Conservation (phyloP, 1,140 invertebrate genomes). For the Sinonovacula constricta region DNA sequence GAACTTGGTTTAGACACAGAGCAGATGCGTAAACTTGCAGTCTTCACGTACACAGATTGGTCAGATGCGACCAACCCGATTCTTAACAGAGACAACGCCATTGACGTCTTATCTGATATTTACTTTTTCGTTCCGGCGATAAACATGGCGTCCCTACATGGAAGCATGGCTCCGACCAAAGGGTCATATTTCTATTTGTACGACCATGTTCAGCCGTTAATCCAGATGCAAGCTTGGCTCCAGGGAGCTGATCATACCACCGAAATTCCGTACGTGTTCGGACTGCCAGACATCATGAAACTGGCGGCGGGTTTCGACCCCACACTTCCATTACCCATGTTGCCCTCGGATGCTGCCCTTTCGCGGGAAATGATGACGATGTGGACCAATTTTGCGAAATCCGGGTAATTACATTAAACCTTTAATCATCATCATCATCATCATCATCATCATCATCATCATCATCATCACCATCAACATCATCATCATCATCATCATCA, state of each 20-base stretch:
- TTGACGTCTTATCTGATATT: constrained; percentile 10
- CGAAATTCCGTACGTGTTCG: constrained; percentile 27
- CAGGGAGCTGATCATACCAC: constrained; percentile 21
- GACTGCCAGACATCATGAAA: constrained; percentile 21
- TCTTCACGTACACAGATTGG: constrained; percentile 20
- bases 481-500: too few species aligned
- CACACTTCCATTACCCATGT: background rate
- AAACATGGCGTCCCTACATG: background rate
- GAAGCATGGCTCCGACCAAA: background rate
- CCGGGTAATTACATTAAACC: too few species aligned
- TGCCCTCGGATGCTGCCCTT: background rate
- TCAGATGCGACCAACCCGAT: constrained; percentile 5
- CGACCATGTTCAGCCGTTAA: background rate
- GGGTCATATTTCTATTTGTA: constrained; percentile 29
- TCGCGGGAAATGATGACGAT: constrained; percentile 25
- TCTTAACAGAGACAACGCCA: background rate
- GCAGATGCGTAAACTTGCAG: background rate
- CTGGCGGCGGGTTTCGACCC: background rate
- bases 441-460: too few species aligned
- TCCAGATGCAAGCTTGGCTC: constrained; percentile 1
- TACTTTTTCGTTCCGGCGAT: constrained; percentile 29
- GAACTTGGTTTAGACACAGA: background rate
- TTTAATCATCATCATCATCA: too few species aligned
- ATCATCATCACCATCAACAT: too few species aligned
- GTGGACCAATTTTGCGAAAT: constrained; percentile 47